Conservation (phyloP, 2,113 vertebrate species). For the Thermophis baileyi region DNA sequence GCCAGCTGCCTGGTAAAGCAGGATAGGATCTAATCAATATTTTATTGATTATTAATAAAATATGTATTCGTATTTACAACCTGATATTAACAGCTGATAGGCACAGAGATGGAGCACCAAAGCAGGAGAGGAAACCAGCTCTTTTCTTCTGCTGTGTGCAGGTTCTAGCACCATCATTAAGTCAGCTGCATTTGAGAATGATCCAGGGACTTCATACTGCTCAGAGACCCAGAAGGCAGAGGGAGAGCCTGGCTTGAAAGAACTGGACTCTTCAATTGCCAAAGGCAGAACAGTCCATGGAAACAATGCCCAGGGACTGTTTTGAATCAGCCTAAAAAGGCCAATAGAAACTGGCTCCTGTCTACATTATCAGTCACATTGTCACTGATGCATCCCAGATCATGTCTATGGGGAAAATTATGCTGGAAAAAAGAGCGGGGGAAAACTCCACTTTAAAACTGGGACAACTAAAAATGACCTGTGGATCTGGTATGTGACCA, state of each 20-base stretch:
- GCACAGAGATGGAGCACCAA: not conserved
- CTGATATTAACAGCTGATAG: not conserved
- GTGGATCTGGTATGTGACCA: not conserved
- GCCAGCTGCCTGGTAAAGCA: not conserved
- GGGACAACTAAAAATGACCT: not conserved
- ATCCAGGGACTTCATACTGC: not conserved
- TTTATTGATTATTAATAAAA: not conserved
- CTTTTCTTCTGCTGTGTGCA: not conserved
- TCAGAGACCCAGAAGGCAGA: not conserved
- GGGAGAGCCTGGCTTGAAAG: not conserved
- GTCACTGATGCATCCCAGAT: not conserved
- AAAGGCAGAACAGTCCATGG: not conserved
- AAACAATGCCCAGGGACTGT: not conserved
- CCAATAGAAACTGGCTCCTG: not conserved
- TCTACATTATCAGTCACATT: not conserved
- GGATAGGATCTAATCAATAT: not conserved
- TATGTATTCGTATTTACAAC: not conserved
- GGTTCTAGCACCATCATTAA: not conserved
- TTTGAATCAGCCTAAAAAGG: not conserved
- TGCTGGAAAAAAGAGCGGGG: not conserved
- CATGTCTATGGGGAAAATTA: not conserved
- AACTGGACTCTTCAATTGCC: not conserved
- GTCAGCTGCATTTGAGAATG: not conserved
- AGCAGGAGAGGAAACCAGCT: not conserved
- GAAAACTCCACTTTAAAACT: not conserved